Percentiles rank a stretch among this genome's conserved stretches.
These are phyloP conservation scores for Prorops nasuta DNA, from an alignment of 1,140 invertebrate genomes.

Conservation along the genomic window DNA sequence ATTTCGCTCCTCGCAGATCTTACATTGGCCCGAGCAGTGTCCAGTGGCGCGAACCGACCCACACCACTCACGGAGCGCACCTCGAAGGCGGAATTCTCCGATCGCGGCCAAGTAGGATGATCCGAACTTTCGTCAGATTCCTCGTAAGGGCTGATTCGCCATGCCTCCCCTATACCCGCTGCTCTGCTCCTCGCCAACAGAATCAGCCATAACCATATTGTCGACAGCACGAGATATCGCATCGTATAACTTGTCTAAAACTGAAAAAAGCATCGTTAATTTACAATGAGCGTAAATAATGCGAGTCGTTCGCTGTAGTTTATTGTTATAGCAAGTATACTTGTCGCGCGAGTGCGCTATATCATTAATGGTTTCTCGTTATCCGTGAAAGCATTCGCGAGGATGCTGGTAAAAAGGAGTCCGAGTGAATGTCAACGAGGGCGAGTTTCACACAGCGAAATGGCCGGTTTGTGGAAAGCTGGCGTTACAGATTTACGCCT, in stretches of 20 bases:
- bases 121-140: slow-evolving; percentile 19
- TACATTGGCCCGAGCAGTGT: no score
- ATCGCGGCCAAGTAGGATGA: slow-evolving; percentile 32
- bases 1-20: no score
- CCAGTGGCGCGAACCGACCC: no score
- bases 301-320: no score
- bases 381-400: no score
- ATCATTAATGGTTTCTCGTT: no score
- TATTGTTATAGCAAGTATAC: no score
- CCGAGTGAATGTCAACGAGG: slow-evolving; percentile 21
- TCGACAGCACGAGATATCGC: neutral
- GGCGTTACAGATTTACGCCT: slow-evolving; percentile 24
- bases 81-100: slow-evolving; percentile 38
- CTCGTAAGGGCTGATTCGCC: slow-evolving; percentile 35
- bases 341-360: no score
- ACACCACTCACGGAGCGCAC: slow-evolving; percentile 36
- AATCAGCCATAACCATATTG: slow-evolving; percentile 12
- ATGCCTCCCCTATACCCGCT: slow-evolving; percentile 36
- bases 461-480: neutral
- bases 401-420: no score
- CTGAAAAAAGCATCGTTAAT: no score
- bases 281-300: slow-evolving; percentile 10
- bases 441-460: slow-evolving; percentile 17
- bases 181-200: slow-evolving; percentile 17
- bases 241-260: neutral